Base-by-base conservation (phyloP, 2,888 invertebrate genomes). In the Drosophila hamatofila region DNA sequence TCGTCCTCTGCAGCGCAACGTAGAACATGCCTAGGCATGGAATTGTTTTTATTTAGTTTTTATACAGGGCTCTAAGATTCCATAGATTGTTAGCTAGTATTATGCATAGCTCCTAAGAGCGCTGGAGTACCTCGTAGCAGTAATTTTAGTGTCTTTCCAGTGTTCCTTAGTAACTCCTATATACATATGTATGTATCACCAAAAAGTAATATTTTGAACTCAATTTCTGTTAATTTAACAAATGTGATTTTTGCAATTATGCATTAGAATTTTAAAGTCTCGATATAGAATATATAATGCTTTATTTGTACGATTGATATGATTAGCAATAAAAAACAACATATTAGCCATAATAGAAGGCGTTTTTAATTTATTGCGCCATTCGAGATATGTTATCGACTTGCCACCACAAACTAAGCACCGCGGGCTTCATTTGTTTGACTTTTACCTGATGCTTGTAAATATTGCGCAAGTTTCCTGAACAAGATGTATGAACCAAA, bases 161-260 rank as follows among this genome's bases (percentile, higher is more conserved):
- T 63, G 80, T 75, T 75, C 76, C 76, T 77, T 67, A 75, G 14
- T n/a, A 44, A 55, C 35, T 57, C 37, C 48, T 30, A 52, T 30
- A 18, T 18, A n/a, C n/a, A n/a, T n/a, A n/a, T n/a, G n/a, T n/a
- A n/a, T n/a, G n/a, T n/a, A 52, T 56, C 37, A 75, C 51, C 65
- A 71, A 59, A 64, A 49, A 18, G 33, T 58, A 37, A 64, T 25
- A 25, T 37, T 27, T 23, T 39, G 27, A 60, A 57, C 63, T 69
- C 69, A 78, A 66, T 51, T 63, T 71, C 62, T 57, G 48, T 59
- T 65, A 55, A 58, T 61, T 39, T 39, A 46, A 56, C 23, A 61
- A 52, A 70, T 79, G 75, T 76, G 76, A 76, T 76, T 69, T 58
- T 69, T 70, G 58, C 75, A 78, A 64, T 21, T 52, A 54, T 65